These are phyloP conservation scores for Athene cunicularia DNA, from an alignment of 2,113 vertebrate genomes.

Conservation along the genomic window DNA sequence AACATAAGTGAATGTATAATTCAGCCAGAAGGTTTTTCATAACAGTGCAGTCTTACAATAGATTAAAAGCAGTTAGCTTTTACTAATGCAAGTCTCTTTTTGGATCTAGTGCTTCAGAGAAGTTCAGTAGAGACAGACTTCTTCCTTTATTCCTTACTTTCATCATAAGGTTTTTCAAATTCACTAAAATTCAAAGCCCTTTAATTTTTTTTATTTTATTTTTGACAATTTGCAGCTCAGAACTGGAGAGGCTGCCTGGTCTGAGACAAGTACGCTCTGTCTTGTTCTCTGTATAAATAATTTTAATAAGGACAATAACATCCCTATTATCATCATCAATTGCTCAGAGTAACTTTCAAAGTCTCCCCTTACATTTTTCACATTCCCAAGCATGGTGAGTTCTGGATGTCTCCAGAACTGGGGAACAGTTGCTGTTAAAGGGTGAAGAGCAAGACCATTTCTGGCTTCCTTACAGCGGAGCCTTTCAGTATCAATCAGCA, in stretches of 20 bases:
- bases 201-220: background rate
- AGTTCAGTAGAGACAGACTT: background rate
- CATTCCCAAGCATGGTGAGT: background rate
- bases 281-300: background rate
- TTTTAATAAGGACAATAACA: background rate
- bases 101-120: slow-evolving; percentile 13
- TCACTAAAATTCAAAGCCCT: background rate
- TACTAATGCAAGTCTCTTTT: background rate
- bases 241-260: background rate
- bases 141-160: slow-evolving; percentile 7
- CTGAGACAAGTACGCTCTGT: background rate
- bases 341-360: slow-evolving; percentile 21
- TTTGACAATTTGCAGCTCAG: background rate
- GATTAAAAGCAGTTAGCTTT: slow-evolving; percentile 50
- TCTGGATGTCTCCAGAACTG: background rate
- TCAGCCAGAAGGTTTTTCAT: slow-evolving; percentile 50
- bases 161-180: background rate
- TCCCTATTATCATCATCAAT: background rate
- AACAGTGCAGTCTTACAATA: slow-evolving; percentile 35
- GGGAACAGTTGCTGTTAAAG: background rate
- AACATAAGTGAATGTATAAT: slow-evolving; percentile 37
- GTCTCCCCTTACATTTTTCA: background rate
- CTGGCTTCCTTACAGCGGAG: slow-evolving; percentile 5
- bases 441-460: background rate
- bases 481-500: slow-evolving; percentile 25